These are phyloP conservation scores for Brachionus paranguensis DNA, from an alignment of 1,140 invertebrate species.

Conservation along the genomic window DNA sequence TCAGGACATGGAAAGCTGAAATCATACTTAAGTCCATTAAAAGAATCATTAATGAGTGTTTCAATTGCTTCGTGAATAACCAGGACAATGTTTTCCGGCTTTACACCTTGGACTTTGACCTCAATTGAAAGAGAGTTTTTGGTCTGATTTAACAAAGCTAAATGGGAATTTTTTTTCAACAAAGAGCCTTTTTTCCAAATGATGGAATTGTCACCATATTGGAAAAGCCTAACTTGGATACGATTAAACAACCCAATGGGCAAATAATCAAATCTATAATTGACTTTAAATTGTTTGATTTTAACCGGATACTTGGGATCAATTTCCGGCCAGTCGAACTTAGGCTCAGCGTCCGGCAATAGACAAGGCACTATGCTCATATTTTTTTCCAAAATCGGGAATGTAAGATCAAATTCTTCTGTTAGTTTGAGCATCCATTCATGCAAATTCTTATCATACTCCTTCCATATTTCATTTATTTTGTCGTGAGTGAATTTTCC, in stretches of 20 bases:
- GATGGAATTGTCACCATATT: conserved; percentile 49
- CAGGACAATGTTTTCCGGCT: conserved; percentile 52
- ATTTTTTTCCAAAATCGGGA: conserved; percentile 39
- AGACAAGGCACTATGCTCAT: conserved; percentile 53
- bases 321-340: conserved; percentile 40
- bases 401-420: conserved; percentile 54
- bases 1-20: conserved; percentile 51
- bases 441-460: conserved; percentile 46
- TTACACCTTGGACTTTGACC: conserved; percentile 49
- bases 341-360: conserved; percentile 46
- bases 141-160: conserved; percentile 46
- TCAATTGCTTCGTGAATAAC: conserved; percentile 52
- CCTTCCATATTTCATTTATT: conserved; percentile 47
- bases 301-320: not conserved
- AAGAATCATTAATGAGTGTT: conserved; percentile 49
- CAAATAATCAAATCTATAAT: conserved; percentile 44
- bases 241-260: conserved; percentile 54
- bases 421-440: conserved; percentile 53
- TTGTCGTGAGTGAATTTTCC: conserved; percentile 48
- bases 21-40: conserved; percentile 51
- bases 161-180: conserved; percentile 51
- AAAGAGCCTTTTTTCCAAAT: conserved; percentile 53
- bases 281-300: conserved; percentile 37
- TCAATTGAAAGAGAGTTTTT: conserved; percentile 45
- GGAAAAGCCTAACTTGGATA: conserved; percentile 52